A percentile compares a stretch with the other conserved stretches of the same genome.
Conservation (phyloP, 2,113 vertebrate species). For the Ariopsis seemanni region DNA sequence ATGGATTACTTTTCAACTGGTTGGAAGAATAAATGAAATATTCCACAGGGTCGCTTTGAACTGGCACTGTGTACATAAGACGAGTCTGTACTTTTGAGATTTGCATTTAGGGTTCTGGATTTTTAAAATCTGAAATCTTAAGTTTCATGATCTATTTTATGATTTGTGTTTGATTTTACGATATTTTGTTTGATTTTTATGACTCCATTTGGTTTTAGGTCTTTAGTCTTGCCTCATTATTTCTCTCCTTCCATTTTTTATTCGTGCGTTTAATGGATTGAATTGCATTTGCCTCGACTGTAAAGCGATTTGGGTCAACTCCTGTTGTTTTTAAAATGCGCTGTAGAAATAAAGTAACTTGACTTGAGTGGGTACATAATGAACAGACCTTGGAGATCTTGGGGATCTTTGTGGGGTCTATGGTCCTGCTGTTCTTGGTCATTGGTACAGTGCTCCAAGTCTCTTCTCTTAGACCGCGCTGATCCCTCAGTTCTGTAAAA, state of each 20-base stretch:
- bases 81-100: neutral
- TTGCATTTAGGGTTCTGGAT: neutral
- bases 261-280: too few relatives aligned
- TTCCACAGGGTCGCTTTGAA: neutral
- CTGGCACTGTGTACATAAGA: neutral
- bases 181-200: too few relatives aligned
- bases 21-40: neutral
- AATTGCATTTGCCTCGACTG: too few relatives aligned
- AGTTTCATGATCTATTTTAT: too few relatives aligned
- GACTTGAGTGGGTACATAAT: neutral
- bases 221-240: too few relatives aligned
- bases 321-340: too few relatives aligned
- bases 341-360: too few relatives aligned
- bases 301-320: too few relatives aligned
- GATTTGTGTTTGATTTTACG: too few relatives aligned
- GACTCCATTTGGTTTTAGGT: too few relatives aligned
- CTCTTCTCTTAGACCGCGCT: constrained; percentile 81
- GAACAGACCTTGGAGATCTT: constrained; percentile 95
- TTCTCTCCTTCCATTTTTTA: too few relatives aligned
- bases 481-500: constrained; percentile 71
- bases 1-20: neutral
- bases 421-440: constrained; percentile 93
- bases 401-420: constrained; percentile 96
- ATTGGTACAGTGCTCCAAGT: constrained; percentile 97
- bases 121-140: neutral